These are phyloP conservation scores for Pseudorectes ferrugineus DNA, from an alignment of 2,113 vertebrate genomes.

Conservation along the genomic window DNA sequence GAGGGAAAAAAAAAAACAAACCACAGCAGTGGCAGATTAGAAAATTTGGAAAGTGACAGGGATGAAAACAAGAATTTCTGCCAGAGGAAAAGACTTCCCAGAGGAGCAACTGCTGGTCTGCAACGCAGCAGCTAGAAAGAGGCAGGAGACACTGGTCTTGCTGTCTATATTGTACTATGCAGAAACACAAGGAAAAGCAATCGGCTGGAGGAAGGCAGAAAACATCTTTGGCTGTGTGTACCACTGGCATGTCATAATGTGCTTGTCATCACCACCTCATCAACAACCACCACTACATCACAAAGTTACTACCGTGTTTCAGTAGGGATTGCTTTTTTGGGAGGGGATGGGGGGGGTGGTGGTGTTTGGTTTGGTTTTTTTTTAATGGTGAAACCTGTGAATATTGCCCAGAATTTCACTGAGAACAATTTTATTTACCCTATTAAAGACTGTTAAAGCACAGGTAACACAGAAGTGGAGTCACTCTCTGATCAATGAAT, in stretches of 20 bases:
- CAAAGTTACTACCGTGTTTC: not conserved
- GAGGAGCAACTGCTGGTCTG: not conserved
- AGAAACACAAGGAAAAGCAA: not conserved
- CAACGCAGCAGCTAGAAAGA: accelerated
- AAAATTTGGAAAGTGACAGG: not conserved
- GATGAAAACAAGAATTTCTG: not conserved
- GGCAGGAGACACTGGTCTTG: not conserved
- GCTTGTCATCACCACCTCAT: not conserved
- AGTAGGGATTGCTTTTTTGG: not conserved
- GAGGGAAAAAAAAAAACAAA: not conserved
- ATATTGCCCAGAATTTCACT: not conserved
- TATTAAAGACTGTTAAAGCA: not conserved
- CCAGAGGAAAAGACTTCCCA: not conserved
- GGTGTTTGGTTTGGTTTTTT: not conserved
- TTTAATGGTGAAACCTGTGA: not conserved
- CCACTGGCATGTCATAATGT: too few relatives aligned
- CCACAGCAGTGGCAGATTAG: not conserved
- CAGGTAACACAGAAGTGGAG: not conserved
- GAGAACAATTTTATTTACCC: not conserved
- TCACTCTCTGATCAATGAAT: not conserved
- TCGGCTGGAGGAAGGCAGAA: not conserved
- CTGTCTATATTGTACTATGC: not conserved
- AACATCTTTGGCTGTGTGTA: not conserved
- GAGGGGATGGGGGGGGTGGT: accelerated
- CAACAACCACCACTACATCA: not conserved